Evolutionary conservation across 2,113 vertebrate genomes (phyloP), one percentile per base, ranked within the genome.

Genomic region (Genyomyrus donnyi): DNA sequence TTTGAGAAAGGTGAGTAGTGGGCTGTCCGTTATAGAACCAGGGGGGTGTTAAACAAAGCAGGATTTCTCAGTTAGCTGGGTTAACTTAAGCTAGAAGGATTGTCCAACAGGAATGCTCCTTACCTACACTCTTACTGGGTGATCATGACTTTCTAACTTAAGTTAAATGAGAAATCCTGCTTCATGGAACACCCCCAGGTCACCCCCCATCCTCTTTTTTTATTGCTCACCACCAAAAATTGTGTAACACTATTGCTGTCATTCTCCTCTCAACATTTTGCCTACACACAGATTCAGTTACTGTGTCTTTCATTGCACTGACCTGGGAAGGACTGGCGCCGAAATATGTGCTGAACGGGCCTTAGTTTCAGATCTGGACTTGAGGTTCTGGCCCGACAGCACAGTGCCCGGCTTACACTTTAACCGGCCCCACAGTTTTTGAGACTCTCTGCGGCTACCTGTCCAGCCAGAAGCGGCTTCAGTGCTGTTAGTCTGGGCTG

Each of bases 361-460:
- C 10, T 21, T 53, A 24, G 52, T 88, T 6, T 66, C 11, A 7
- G 39, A 24, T 70, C 13, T 58, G 39, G 4, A 48, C 45, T 70
- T 70, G 42, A 27, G 45, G 42, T 74, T 70, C 45, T 70, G 88
- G 42, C 21, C n/a, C 9, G 3, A 11, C 58, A 27, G 58, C 8
- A 2, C 62, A 66, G n/a, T 10, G n/a, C 62, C 0, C 1, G 62
- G 3, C n/a, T 31, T 70, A 27, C 62, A 70, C 62, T 31, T 31
- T 31, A 19, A 53, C 31, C 35, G 39, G 45, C 35, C 86, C 48
- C 46, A 8, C 31, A 48, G 46, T 77, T 48, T 90, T 48, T 52
- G 85, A 87, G 89, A 87, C 56, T 46, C 62, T 85, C 84, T 86
- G 83, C 49, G 21, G 85, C 89, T 87, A 42, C 27, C 62, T 17